Evolutionary conservation across 2,888 invertebrate genomes (phyloP), one percentile per base, ranked within the genome.

Genomic region (Elegia similella): DNA sequence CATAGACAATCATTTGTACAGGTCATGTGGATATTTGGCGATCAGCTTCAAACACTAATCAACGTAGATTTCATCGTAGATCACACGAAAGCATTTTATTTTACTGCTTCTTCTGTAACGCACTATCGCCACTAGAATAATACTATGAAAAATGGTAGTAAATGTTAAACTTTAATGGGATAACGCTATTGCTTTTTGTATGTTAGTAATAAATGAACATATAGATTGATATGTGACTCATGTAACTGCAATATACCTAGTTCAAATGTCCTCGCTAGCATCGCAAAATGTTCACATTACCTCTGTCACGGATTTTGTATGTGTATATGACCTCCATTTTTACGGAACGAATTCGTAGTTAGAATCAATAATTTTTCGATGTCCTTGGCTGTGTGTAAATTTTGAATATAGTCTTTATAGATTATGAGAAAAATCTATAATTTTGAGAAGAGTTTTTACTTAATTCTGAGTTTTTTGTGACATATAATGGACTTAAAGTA

Each of bases 271-370:
- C 72, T 76, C 90, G 90, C 87, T 90, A 88, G 88, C 88, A 91
- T 92, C 92, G 92, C 92, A 91, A 90, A 91, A 92, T 92, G 92
- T 92, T 92, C 92, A 92, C 91, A 91, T 91, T 79, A 89, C 90
- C 91, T 91, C 82, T 68, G 67, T 67, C 68, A 64, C 65, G 78
- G 76, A 76, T 73, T 76, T 80, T 76, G 75, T 83, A 73, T 73
- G 66, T 80, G 75, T 83, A 75, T 76, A 72, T 78, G 79, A 81
- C 73, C 76, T 75, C 70, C 69, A 72, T 72, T 83, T 86, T 81
- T 78, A 82, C 68, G 73, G 82, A 73, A 72, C 66, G 65, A 80
- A 78, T 78, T 80, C 70, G 83, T 88, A 87, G 80, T 83, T 87
- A 86, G 84, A 86, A 81, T 84, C 79, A 78, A 80, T 84, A 84